Base-by-base conservation (phyloP, 2,888 invertebrate species). In the Lasioglossum figueresi region DNA sequence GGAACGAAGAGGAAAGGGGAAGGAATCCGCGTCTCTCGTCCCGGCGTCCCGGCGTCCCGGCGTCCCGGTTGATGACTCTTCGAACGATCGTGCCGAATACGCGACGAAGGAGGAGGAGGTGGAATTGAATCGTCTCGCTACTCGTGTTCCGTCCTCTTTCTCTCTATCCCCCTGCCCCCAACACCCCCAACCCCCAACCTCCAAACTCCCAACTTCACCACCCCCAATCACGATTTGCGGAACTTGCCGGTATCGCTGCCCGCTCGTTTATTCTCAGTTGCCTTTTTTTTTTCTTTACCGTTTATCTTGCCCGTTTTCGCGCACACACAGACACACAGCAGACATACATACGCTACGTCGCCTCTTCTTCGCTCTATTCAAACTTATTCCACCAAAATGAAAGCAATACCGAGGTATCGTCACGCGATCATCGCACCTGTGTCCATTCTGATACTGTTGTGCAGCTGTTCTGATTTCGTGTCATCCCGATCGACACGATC, bases 401-500 rank as follows among this genome's bases (percentile, higher is more conserved):
- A 84, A 84, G 83, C 85, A 76, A 89, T 74, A 34, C 74, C 73
- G 83, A 82, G 88, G 80, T 52, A 77, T 52, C 80, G 76, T 2
- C 78, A 76, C 59, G 80, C 85, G 27, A 45, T 84, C 63, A 73
- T 89, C 79, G 85, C 85, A 79, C 81, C 88, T 81, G 56, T 84
- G 66, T 83, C 89, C 77, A 82, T 91, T 78, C 88, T 87, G 84
- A 80, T 91, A 77, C 66, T 92, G 63, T 40, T 88, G 68, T 88
- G 90, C 83, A 82, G 85, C 71, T 88, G 86, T 63, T 83, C 90
- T 76, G 89, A 89, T 82, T 84, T 89, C 76, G 93, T 86, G 75
- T 85, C 90, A 43, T 91, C 93, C 76, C 91, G 92, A 82, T 92
- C 92, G 71, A 82, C 91, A 34, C 89, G 91, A 76, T 90, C 87